A percentile compares a stretch with the other conserved stretches of the same genome.
Conservation (phyloP, 2,113 vertebrate genomes). For the Rattus rattus region DNA sequence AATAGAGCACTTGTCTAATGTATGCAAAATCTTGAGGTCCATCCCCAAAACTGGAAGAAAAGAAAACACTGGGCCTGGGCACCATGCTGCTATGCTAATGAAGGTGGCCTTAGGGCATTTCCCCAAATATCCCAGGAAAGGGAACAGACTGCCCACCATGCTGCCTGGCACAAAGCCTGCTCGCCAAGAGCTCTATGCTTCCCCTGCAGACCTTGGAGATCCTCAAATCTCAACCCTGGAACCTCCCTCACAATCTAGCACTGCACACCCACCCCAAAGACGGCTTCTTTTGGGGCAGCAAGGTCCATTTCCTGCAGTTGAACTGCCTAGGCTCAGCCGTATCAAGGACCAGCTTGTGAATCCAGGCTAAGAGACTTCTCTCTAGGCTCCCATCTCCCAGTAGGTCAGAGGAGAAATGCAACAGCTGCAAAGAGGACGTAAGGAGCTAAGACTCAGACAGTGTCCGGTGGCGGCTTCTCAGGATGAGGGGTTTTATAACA, state of each 20-base stretch:
- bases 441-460: background rate
- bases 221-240: background rate
- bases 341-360: background rate
- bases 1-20: background rate
- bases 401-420: background rate
- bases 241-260: background rate
- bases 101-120: background rate
- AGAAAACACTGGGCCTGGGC: background rate
- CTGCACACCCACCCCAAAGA: too few species aligned
- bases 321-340: background rate
- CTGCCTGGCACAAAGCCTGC: background rate
- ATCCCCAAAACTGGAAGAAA: background rate
- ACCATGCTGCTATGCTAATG: background rate
- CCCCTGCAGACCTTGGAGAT: background rate
- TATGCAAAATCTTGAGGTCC: background rate
- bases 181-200: background rate
- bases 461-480: background rate
- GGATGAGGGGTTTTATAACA: rapidly evolving
- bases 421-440: background rate
- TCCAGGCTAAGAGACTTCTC: background rate
- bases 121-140: background rate
- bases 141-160: background rate
- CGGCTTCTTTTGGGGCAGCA: background rate
- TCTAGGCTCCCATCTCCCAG: background rate
- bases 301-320: background rate